phyloP scores from a whole-genome alignment of 2,888 invertebrate genomes.

The Phengaris arion region DNA sequence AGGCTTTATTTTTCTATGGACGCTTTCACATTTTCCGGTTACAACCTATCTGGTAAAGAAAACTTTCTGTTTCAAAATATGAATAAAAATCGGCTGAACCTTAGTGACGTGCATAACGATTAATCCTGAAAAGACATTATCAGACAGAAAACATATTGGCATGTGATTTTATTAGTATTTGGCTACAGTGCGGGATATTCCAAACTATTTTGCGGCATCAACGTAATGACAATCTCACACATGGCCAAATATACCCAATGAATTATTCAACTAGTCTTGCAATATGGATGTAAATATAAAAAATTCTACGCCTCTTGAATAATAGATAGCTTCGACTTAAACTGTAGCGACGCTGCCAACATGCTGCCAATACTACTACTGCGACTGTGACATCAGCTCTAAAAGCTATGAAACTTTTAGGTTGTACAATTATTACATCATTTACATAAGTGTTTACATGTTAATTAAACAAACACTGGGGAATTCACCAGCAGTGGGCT shows the following conservation, averaged over 20 bases:
- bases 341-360: background rate
- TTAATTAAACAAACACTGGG: no score
- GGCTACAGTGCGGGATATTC: background rate
- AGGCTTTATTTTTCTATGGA: no score
- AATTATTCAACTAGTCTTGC: constrained; percentile 5
- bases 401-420: background rate
- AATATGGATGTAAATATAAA: constrained; percentile 6
- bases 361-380: background rate
- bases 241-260: background rate
- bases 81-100: no score
- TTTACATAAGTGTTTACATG: background rate
- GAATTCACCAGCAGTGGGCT: no score
- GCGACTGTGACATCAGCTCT: background rate
- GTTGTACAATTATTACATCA: background rate
- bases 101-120: background rate
- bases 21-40: no score
- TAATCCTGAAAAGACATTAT: background rate
- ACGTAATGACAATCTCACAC: background rate
- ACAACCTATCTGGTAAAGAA: no score
- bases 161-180: background rate
- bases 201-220: background rate
- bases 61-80: no score
- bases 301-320: background rate
- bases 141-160: background rate
- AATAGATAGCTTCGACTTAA: constrained; percentile 14